Evolutionary conservation across 2,113 vertebrate genomes (phyloP).

Genomic region (Taurulus bubalis): DNA sequence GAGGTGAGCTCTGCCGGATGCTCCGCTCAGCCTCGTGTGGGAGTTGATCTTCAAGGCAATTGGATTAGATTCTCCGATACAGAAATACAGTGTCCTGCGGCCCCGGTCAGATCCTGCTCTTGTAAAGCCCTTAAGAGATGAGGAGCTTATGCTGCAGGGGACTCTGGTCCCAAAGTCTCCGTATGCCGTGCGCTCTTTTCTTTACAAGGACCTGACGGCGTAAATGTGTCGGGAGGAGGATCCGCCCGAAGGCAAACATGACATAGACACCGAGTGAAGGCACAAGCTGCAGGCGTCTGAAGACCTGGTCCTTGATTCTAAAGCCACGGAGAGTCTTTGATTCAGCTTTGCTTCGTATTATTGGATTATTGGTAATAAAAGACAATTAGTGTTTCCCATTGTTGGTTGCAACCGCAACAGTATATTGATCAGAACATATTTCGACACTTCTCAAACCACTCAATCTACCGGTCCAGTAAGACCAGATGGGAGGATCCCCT

Average conservation of each 20-base stretch:
- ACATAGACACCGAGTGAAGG: not conserved
- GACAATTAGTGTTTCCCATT: not conserved
- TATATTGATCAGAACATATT: not conserved
- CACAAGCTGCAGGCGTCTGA: too few species aligned
- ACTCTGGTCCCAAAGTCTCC: not conserved
- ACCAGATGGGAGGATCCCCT: too few species aligned
- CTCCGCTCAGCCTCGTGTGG: conserved; percentile 6
- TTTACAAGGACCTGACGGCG: not conserved
- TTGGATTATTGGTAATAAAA: too few species aligned
- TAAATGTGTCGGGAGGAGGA: not conserved
- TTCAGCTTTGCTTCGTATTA: too few species aligned
- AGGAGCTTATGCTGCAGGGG: conserved; percentile 49
- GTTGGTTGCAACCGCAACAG: not conserved
- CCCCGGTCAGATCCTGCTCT: conserved; percentile 55
- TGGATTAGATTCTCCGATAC: conserved; percentile 72
- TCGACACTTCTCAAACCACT: not conserved
- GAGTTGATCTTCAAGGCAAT: conserved; percentile 59
- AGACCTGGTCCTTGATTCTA: not conserved
- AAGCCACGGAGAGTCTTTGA: not conserved
- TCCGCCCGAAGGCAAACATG: not conserved
- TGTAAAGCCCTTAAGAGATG: conserved; percentile 40
- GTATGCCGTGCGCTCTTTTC: not conserved
- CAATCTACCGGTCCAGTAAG: not conserved
- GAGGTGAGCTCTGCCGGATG: conserved; percentile 3
- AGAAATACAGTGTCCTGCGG: conserved; percentile 70